Evolutionary conservation across 2,113 vertebrate species (phyloP).

Genomic region (Erpornis zantholeuca): DNA sequence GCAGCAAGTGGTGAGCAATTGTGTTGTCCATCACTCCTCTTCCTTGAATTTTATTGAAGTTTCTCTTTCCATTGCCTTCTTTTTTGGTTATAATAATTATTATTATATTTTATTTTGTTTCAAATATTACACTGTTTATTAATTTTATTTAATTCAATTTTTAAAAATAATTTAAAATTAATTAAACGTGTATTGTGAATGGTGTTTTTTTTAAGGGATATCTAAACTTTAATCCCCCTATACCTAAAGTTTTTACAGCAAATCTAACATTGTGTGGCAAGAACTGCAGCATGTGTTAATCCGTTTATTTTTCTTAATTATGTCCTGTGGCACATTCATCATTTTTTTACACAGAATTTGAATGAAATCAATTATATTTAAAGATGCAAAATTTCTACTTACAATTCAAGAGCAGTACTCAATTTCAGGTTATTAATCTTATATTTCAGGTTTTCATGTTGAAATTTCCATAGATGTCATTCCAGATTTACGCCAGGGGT

Average conservation of each 20-base stretch:
- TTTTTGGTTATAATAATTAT: neutral
- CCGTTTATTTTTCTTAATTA: neutral
- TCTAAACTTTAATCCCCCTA: neutral
- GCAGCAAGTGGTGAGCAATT: neutral
- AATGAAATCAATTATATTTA: slow-evolving; percentile 50
- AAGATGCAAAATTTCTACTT: slow-evolving; percentile 41
- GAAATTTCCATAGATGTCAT: neutral
- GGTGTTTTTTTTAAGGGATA: neutral
- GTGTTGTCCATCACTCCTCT: neutral
- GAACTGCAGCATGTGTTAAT: neutral
- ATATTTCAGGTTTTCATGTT: slow-evolving; percentile 19
- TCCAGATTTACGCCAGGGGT: slow-evolving; percentile 52
- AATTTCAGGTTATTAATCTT: slow-evolving; percentile 46
- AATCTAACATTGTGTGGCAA: neutral
- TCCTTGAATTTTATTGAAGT: neutral
- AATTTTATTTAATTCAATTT: neutral
- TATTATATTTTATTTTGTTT: neutral
- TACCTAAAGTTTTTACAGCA: neutral
- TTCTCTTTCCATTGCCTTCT: neutral
- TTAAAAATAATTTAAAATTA: neutral
- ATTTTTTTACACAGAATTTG: neutral
- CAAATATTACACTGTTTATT: neutral
- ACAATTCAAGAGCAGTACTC: slow-evolving; percentile 24
- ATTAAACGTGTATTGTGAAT: neutral
- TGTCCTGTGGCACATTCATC: neutral